Evolutionary conservation across 37 sponge, comb jelly and placozoan species (phyloP), one percentile per base, ranked within the genome.

Genomic region (Beroe forskalii): DNA sequence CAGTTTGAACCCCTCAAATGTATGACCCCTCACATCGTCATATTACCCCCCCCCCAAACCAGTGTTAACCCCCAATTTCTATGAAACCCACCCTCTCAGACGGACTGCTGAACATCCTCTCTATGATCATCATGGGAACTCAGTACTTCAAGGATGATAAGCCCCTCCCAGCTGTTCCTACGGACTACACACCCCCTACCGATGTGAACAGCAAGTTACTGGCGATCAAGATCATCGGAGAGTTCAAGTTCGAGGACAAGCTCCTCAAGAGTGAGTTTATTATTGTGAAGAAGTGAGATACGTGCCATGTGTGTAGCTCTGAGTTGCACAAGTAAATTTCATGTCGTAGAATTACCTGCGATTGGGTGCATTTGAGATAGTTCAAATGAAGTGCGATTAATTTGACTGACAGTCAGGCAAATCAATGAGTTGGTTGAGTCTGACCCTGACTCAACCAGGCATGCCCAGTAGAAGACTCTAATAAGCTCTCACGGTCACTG

Each of bases 171-270:
- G 8, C 55, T 1, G 44, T 23, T 14, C 86, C 86, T 3, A 35
- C 32, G 36, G 86, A 80, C 55, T 80, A 38, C 24, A 23, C 24
- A 23, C n/a, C 86, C 6, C 86, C 86, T 25, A 41, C 55, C 17
- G 86, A 80, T 27, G 86, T 44, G 0, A 0, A 17, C 4, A 80
- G 86, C 35, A 80, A 80, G 40, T 38, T 80, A 44, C 86, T 80
- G 55, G 95, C 97, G 2, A 75, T 96, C 44, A 93, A 92, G 64
- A 95, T 94, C 12, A 92, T 96, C 24, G 94, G 95, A 6, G 67
- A 91, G 41, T 96, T 96, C 92, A 92, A 93, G 62, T 90, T 90
- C 28, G 90, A 90, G 24, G 90, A 64, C 23, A 90, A 62, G 42
- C 86, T 80, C 25, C 86, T 80, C 1, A 80, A 80, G 42, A 32